A percentile compares a stretch with the other conserved stretches of the same genome.
Conservation (phyloP, 2,888 invertebrate species). For the Tetragnatha montana region DNA sequence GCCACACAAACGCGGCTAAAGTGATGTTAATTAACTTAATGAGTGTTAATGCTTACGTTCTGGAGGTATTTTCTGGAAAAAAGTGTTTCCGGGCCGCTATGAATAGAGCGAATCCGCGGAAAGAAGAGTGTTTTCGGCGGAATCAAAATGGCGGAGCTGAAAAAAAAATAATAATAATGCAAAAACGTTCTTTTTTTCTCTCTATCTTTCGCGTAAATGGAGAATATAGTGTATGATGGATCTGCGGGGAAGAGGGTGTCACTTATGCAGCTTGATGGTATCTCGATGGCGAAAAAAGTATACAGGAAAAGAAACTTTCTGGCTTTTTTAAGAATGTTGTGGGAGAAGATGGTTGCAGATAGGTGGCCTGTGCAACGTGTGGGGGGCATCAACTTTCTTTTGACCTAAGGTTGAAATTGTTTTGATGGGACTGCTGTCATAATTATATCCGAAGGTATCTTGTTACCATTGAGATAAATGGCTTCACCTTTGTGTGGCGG, state of each 20-base stretch:
- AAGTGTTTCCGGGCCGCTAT: conserved; percentile 31
- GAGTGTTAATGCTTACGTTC: conserved; percentile 47
- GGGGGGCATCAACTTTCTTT: background rate
- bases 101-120: conserved; percentile 17
- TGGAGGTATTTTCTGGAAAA: conserved; percentile 24
- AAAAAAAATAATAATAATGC: conserved; percentile 15
- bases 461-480: background rate
- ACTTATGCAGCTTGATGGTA: conserved; percentile 47
- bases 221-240: conserved; percentile 48
- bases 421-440: background rate
- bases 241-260: conserved; percentile 50
- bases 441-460: background rate
- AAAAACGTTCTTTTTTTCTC: conserved; percentile 20
- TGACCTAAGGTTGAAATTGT: conserved; percentile 13
- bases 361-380: background rate
- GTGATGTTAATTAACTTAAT: conserved; percentile 61
- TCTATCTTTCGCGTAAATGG: conserved; percentile 35
- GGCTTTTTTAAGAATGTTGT: background rate
- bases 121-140: conserved; percentile 23
- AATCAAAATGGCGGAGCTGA: conserved; percentile 16
- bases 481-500: too few relatives aligned
- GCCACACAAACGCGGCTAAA: background rate
- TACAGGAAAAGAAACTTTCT: conserved; percentile 17
- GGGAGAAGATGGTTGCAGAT: conserved; percentile 8
- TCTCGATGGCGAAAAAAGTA: conserved; percentile 16